These are phyloP conservation scores for Ganaspis sp. DNA, from an alignment of 1,140 invertebrate species.

Conservation along the genomic window DNA sequence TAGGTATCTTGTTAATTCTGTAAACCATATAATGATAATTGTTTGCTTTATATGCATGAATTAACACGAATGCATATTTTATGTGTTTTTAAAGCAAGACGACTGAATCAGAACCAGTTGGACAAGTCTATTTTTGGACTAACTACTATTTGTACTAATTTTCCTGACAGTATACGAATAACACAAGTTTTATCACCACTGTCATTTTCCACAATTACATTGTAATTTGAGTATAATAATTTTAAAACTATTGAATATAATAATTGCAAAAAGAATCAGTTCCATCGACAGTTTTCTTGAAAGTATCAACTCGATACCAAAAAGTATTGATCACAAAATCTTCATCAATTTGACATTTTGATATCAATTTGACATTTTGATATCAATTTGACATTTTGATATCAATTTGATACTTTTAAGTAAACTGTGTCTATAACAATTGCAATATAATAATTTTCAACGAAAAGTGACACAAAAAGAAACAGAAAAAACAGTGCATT, in stretches of 20 bases:
- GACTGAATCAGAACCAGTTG: not conserved
- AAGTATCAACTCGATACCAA: no score
- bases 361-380: not conserved
- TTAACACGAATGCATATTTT: not conserved
- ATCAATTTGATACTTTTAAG: no score
- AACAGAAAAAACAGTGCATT: not conserved
- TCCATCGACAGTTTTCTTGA: no score
- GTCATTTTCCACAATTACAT: not conserved
- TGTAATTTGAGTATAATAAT: not conserved
- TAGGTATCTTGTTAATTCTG: not conserved
- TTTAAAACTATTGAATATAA: no score
- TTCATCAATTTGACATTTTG: no score
- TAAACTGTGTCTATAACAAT: no score
- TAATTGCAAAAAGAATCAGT: no score
- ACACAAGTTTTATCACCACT: not conserved
- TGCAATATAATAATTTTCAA: no score
- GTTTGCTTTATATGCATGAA: not conserved
- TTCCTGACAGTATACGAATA: not conserved
- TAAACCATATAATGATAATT: not conserved
- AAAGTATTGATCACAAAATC: no score
- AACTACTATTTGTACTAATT: conserved; percentile 18
- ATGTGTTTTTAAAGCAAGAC: not conserved
- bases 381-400: not conserved
- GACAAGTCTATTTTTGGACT: conserved; percentile 10
- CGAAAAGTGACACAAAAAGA: not conserved